Conservation (phyloP, 2,797 vertebrate genomes). For the Mycteria americana region DNA sequence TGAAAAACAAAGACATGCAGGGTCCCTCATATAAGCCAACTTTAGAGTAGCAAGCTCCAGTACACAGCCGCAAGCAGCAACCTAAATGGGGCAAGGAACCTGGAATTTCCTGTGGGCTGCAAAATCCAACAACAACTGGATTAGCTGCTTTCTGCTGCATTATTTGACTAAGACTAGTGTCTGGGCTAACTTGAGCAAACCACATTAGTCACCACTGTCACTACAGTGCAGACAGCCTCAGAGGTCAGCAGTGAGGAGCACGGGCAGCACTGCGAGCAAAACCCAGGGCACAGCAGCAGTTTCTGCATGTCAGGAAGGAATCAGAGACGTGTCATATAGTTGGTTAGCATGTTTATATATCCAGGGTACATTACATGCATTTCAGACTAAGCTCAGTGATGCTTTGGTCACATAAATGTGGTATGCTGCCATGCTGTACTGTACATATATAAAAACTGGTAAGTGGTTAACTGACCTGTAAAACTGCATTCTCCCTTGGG, state of each 20-base stretch:
- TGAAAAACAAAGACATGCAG: background rate
- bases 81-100: background rate
- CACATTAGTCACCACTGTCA: background rate
- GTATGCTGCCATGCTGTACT: background rate
- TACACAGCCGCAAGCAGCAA: background rate
- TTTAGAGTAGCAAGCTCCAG: background rate
- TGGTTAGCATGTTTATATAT: background rate
- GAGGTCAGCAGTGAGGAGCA: background rate
- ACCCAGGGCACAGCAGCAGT: background rate
- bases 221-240: background rate
- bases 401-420: background rate
- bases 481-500: slow-evolving; percentile 32
- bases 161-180: background rate
- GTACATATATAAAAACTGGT: background rate
- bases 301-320: background rate
- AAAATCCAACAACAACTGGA: background rate
- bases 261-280: background rate
- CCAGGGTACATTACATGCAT: background rate
- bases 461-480: slow-evolving; percentile 54
- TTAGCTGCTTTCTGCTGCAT: background rate
- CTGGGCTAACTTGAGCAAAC: background rate
- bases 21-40: background rate
- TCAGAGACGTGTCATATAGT: background rate
- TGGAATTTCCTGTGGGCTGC: background rate
- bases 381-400: background rate